Conservation (phyloP, 1,140 invertebrate species). For the Metopolophium dirhodum region DNA sequence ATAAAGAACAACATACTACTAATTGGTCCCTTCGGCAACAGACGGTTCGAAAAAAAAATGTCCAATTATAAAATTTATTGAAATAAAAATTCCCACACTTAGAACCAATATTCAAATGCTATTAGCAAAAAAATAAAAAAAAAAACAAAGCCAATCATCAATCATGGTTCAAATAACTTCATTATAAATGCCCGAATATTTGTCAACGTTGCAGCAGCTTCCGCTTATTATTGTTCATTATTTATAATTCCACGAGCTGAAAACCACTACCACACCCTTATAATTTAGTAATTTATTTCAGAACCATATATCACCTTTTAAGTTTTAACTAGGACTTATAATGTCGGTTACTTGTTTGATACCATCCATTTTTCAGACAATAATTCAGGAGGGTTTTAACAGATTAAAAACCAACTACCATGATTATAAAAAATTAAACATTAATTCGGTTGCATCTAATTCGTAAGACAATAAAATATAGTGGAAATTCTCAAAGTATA, state of each 20-base stretch:
- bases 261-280: not conserved
- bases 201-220: not conserved
- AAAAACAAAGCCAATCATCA: not conserved
- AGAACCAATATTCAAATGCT: not conserved
- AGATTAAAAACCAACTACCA: not conserved
- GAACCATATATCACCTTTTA: not conserved
- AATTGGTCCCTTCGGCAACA: constrained; percentile 16
- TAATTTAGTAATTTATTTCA: constrained; percentile 34
- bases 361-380: constrained; percentile 9
- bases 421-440: constrained; percentile 4
- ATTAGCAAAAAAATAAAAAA: not conserved
- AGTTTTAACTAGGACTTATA: constrained; percentile 9
- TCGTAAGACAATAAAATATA: not conserved
- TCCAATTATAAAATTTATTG: not conserved
- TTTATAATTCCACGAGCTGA: constrained; percentile 15
- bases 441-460: not conserved
- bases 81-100: not conserved
- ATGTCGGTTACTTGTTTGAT: not conserved
- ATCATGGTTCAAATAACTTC: not conserved
- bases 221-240: constrained; percentile 27
- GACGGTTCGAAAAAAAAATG: not conserved
- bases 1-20: not conserved
- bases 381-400: not conserved
- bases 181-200: constrained; percentile 25
- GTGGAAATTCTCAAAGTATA: not conserved